These are phyloP conservation scores for Cheilosia vulpina DNA, from an alignment of 2,888 invertebrate species.

Conservation along the genomic window DNA sequence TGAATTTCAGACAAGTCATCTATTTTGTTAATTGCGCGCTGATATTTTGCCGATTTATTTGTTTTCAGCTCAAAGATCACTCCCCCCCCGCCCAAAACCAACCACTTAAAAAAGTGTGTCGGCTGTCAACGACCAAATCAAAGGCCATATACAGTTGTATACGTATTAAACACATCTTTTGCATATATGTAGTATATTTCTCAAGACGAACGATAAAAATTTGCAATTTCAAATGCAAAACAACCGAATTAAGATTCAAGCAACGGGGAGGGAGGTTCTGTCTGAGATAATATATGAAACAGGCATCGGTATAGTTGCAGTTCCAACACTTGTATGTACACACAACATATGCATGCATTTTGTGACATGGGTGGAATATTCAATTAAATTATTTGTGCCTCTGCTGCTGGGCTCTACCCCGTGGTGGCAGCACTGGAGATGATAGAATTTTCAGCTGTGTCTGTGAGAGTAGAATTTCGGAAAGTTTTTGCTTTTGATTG, in stretches of 20 bases:
- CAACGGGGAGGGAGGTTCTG: conserved; percentile 43
- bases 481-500: conserved; percentile 30
- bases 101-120: conserved; percentile 72
- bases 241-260: conserved; percentile 67
- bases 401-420: neutral
- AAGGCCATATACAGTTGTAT: conserved; percentile 56
- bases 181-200: neutral
- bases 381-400: conserved; percentile 72
- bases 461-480: conserved; percentile 18
- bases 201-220: conserved; percentile 43
- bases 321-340: conserved; percentile 39
- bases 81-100: neutral
- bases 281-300: conserved; percentile 35
- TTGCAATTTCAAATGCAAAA: conserved; percentile 71
- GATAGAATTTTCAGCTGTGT: conserved; percentile 28
- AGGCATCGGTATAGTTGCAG: conserved; percentile 20
- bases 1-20: neutral
- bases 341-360: conserved; percentile 57
- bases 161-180: neutral
- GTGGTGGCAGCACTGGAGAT: neutral
- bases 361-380: conserved; percentile 71
- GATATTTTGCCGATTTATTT: neutral
- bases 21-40: neutral
- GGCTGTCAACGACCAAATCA: conserved; percentile 69
- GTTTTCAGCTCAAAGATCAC: neutral